phyloP scores from a whole-genome alignment of 2,797 vertebrate species.

The Argentina silus region DNA sequence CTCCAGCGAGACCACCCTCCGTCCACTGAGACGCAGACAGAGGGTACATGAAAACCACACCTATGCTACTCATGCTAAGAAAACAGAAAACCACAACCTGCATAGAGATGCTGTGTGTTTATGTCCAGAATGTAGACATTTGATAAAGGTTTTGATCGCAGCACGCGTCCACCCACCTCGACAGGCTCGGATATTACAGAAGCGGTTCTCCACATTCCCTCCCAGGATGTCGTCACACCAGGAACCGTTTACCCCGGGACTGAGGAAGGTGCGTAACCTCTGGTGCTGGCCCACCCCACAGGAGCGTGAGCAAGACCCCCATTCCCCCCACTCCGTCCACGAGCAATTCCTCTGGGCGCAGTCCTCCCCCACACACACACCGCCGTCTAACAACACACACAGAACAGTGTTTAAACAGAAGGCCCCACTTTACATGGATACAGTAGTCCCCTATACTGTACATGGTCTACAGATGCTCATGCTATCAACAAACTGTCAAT shows the following conservation, averaged over 20 bases:
- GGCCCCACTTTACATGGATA: no score
- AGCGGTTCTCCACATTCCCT: conserved; percentile 81
- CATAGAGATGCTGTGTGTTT: no score
- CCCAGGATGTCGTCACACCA: conserved; percentile 86
- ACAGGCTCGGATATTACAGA: conserved; percentile 88
- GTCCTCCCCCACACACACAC: conserved; percentile 62
- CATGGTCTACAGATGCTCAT: no score
- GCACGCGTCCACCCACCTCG: conserved; percentile 71
- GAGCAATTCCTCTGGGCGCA: conserved; percentile 82
- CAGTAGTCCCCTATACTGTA: no score
- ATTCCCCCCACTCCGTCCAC: conserved; percentile 84
- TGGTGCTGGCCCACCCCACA: conserved; percentile 89
- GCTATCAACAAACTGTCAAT: no score
- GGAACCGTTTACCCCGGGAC: conserved; percentile 71
- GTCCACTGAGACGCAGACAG: conserved; percentile 72
- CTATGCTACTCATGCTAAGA: not conserved
- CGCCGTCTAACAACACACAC: conserved; percentile 20
- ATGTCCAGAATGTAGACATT: no score
- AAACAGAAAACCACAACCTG: no score
- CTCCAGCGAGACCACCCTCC: conserved; percentile 91
- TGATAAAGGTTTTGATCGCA: no score
- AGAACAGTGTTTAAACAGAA: no score
- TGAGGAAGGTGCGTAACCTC: conserved; percentile 80
- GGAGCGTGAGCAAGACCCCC: conserved; percentile 83
- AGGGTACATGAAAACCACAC: not conserved